Evolutionary conservation across 2,113 vertebrate genomes (phyloP).

Genomic region (Anoura caudifer): DNA sequence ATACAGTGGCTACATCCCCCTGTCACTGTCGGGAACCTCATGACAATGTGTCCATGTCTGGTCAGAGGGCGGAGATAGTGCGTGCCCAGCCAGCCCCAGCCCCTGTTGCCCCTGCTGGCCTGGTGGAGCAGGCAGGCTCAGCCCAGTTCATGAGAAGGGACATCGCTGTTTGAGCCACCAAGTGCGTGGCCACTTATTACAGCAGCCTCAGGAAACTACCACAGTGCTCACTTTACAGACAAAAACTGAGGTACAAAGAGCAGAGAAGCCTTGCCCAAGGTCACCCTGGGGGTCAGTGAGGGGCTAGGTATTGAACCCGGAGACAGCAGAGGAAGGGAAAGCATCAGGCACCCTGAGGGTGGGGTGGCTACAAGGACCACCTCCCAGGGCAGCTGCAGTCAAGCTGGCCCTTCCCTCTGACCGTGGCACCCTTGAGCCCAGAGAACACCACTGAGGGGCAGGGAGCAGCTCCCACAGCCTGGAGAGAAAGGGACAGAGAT

Average conservation of each 20-base stretch:
- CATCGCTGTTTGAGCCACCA: neutral
- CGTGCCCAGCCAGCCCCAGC: neutral
- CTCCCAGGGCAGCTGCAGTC: neutral
- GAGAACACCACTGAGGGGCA: neutral
- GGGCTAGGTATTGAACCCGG: neutral
- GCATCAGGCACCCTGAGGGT: neutral
- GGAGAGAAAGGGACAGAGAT: neutral
- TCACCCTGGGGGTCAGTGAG: neutral
- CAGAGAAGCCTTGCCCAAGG: neutral
- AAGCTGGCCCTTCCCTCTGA: neutral
- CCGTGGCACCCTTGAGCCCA: neutral
- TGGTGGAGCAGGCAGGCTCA: neutral
- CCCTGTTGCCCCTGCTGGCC: neutral
- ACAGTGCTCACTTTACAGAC: neutral
- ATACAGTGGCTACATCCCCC: slow-evolving; percentile 57
- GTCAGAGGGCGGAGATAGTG: slow-evolving; percentile 45
- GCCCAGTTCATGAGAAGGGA: slow-evolving; percentile 60
- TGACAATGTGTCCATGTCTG: slow-evolving; percentile 74
- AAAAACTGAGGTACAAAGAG: neutral
- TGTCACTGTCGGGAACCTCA: slow-evolving; percentile 61
- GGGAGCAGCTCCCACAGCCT: neutral
- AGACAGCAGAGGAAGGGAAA: neutral
- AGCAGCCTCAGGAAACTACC: neutral
- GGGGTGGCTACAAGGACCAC: neutral
- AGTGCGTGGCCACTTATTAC: too few relatives aligned